Evolutionary conservation across 2,888 invertebrate genomes (phyloP), one percentile per base, ranked within the genome.

Genomic region (Ecliptopera silaceata): DNA sequence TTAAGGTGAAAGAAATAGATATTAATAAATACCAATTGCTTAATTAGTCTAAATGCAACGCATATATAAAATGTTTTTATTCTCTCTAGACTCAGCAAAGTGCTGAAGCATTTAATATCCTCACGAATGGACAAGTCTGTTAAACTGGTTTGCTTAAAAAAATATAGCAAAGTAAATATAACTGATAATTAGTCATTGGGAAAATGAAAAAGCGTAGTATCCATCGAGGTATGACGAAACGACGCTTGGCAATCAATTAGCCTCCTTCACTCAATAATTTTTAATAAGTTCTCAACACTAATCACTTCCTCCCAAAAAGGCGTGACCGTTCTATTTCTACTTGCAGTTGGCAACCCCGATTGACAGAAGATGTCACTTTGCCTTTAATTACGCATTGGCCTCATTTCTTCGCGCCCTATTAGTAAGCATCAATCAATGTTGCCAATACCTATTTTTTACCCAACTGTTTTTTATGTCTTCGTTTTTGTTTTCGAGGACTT

Each of bases 371-470:
- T 89, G 90, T 91, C 91, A 91, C 87, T 88, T 89, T 80, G 84
- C 81, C 78, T 89, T 85, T 91, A 91, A 91, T 91, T 91, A 90
- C 80, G 82, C 79, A 69, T 77, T 80, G 84, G 86, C 88, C 85
- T 89, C 86, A 86, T 90, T 90, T 81, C 89, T 88, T 89, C 90
- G 87, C 90, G 90, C 87, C 90, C 90, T 91, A 91, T 91, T 91
- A 91, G 90, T 90, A 88, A 83, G 81, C 91, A 91, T 91, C 91
- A 91, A 91, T 91, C 91, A 91, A 91, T 89, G 90, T 90, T 91
- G 91, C 90, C 91, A 91, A 91, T 91, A 90, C 86, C 86, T 89
- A 89, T 89, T 90, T 91, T 90, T 91, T 90, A 82, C 81, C 82
- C 73, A 73, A 82, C 77, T 84, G 78, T 88, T 90, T 89, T 86